Evolutionary conservation across 2,797 vertebrate genomes (phyloP).

Genomic region (Pygocentrus nattereri): DNA sequence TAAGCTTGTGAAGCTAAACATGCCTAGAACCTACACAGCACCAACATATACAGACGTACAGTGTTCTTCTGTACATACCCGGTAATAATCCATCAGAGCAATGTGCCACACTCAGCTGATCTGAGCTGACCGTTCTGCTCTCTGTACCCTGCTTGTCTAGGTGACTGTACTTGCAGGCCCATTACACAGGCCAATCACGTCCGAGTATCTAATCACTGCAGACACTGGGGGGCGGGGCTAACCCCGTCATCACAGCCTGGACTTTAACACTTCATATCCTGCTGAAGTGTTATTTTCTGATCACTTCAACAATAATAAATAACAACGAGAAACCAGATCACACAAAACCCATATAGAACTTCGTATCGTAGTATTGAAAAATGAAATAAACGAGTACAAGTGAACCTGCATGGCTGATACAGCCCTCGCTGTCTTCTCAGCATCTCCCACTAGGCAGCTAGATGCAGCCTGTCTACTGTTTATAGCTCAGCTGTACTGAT

Average conservation of each 20-base stretch:
- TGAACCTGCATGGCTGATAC: too few species aligned
- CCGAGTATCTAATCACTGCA: slow-evolving; percentile 38
- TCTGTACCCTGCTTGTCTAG: slow-evolving; percentile 23
- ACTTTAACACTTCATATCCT: slow-evolving; percentile 17
- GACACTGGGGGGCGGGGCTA: background rate
- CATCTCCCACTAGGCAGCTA: too few species aligned
- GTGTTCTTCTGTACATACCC: slow-evolving; percentile 16
- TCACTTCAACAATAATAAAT: background rate
- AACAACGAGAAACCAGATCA: background rate
- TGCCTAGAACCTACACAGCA: too few species aligned
- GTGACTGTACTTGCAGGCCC: slow-evolving; percentile 26
- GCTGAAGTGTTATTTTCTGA: background rate
- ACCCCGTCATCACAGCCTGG: slow-evolving; percentile 3
- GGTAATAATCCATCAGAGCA: slow-evolving; percentile 26
- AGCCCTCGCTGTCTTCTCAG: too few species aligned
- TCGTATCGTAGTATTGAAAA: too few species aligned
- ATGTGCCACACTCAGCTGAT: background rate
- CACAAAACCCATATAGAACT: background rate
- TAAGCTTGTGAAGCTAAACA: background rate
- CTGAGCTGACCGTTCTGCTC: background rate
- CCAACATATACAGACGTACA: background rate
- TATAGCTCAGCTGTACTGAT: too few species aligned
- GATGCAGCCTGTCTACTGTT: too few species aligned
- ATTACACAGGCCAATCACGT: slow-evolving; percentile 47
- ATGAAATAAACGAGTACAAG: too few species aligned